Conservation (phyloP, 2,888 invertebrate species). For the Hydraecia micacea region DNA sequence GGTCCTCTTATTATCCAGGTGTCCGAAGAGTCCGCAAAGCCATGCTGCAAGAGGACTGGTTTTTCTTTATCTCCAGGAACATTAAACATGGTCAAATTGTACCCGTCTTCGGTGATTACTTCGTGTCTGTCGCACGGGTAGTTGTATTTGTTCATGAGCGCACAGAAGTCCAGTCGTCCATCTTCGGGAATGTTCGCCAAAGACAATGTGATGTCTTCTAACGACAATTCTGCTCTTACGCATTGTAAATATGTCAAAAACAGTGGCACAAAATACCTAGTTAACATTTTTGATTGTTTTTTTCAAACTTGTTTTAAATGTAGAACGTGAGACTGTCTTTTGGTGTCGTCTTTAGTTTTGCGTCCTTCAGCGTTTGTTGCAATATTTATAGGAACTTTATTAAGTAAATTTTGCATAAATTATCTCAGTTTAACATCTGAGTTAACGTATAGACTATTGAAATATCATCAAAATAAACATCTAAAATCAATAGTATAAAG, state of each 20-base stretch:
- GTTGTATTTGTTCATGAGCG: slow-evolving; percentile 8
- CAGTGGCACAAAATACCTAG: not conserved
- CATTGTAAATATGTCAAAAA: slow-evolving; percentile 2
- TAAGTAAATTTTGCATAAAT: not conserved
- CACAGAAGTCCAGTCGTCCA: slow-evolving; percentile 16
- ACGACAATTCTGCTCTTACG: not conserved
- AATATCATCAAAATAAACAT: not conserved
- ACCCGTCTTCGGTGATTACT: slow-evolving; percentile 33
- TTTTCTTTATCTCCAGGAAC: slow-evolving; percentile 20
- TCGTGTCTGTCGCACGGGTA: slow-evolving; percentile 13
- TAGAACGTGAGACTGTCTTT: not conserved
- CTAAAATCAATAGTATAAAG: not conserved
- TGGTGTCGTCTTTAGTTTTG: not conserved
- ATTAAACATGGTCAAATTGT: not conserved
- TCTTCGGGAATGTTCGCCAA: slow-evolving; percentile 9
- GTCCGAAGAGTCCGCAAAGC: slow-evolving; percentile 9
- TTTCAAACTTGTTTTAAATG: not conserved
- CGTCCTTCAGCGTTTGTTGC: not conserved
- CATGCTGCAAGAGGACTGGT: slow-evolving; percentile 2
- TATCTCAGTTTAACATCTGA: not conserved
- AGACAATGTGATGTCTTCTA: not conserved
- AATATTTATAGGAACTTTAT: not conserved
- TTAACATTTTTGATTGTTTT: not conserved
- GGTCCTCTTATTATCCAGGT: slow-evolving; percentile 18
- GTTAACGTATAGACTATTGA: not conserved